A percentile compares a stretch with the other conserved stretches of the same genome.
phyloP scores from a whole-genome alignment of 2,888 invertebrate genomes.

The Dexiosoma caninum region DNA sequence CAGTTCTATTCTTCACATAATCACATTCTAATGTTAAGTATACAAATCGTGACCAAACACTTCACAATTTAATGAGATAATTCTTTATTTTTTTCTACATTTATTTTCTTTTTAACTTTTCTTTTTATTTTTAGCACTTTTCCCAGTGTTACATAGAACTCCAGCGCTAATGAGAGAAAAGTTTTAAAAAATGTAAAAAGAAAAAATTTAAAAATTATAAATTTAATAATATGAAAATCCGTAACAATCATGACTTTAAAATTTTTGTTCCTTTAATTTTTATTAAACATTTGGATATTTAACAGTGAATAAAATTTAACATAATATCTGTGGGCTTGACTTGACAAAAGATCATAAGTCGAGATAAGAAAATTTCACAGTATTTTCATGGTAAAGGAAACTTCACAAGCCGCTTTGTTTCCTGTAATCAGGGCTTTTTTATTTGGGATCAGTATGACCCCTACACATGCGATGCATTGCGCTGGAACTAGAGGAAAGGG shows the following conservation, averaged over 20 bases:
- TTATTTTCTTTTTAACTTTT: constrained; percentile 14
- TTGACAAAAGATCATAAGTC: no score
- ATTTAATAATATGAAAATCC: not conserved
- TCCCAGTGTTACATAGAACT: constrained; percentile 5
- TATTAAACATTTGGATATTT: no score
- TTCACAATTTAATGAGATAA: constrained; percentile 64
- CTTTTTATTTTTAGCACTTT: constrained; percentile 36
- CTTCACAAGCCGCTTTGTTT: no score
- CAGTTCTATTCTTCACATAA: constrained; percentile 25
- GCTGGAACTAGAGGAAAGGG: no score
- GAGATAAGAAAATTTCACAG: no score
- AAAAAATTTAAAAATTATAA: not conserved
- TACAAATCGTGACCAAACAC: constrained; percentile 70
- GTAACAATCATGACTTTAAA: not conserved
- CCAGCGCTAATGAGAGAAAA: not conserved
- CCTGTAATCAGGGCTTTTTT: no score
- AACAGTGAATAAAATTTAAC: no score
- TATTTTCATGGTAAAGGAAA: no score
- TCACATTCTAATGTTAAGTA: constrained; percentile 63
- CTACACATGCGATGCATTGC: no score
- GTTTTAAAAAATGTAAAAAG: no score
- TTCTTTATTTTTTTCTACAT: constrained; percentile 1
- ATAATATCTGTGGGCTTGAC: no score
- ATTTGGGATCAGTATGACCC: no score
- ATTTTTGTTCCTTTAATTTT: not conserved